Evolutionary conservation across 2,888 invertebrate species (phyloP).

Genomic region (Crossocerus cetratus): DNA sequence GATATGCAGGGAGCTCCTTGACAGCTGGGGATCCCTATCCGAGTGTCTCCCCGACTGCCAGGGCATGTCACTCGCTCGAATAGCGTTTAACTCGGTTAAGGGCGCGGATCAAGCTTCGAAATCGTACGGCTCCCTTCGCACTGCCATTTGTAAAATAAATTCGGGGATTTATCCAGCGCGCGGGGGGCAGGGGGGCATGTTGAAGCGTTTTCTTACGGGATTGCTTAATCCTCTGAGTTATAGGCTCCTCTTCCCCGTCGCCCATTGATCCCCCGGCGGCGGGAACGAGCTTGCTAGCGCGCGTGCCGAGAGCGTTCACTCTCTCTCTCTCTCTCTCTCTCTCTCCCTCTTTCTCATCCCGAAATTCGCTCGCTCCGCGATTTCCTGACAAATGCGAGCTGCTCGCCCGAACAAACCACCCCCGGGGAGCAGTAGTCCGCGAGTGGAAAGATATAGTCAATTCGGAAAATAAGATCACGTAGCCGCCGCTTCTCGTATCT

Average conservation of each 20-base stretch:
- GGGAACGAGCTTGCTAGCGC: background rate
- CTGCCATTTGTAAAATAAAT: conserved; percentile 8
- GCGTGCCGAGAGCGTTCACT: conserved; percentile 20
- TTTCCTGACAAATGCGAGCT: no score
- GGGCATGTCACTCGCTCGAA: conserved; percentile 39
- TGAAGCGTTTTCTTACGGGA: conserved; percentile 5
- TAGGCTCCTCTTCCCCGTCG: background rate
- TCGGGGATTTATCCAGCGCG: conserved; percentile 6
- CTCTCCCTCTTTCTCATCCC: background rate
- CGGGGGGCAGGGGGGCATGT: background rate
- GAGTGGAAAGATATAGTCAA: background rate
- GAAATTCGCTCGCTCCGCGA: background rate
- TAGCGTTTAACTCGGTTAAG: conserved; percentile 50
- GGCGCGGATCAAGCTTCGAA: conserved; percentile 9
- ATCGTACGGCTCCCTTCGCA: background rate
- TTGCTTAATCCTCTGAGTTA: conserved; percentile 6
- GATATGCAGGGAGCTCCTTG: conserved; percentile 19
- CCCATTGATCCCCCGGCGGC: background rate
- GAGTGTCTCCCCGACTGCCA: conserved; percentile 17
- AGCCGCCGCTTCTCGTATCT: conserved; percentile 25
- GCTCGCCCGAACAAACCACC: no score
- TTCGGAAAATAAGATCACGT: background rate
- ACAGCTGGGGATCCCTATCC: conserved; percentile 50
- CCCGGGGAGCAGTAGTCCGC: background rate
- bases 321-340: background rate